Percentiles rank a stretch among this genome's conserved stretches.
phyloP scores from a whole-genome alignment of 1,140 invertebrate genomes.

The Eufriesea mexicana region DNA sequence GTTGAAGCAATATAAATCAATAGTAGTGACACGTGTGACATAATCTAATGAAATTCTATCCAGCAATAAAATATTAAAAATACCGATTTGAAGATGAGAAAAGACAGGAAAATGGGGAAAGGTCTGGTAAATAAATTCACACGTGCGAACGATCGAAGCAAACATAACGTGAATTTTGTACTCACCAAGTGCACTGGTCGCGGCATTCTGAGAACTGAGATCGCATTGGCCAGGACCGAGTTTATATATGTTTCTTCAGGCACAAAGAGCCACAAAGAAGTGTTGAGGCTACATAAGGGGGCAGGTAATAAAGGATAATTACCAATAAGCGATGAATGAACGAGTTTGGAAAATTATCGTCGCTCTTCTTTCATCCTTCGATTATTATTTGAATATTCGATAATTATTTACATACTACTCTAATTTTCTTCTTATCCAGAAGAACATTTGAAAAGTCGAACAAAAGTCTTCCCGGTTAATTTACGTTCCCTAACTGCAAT shows the following conservation, averaged over 20 bases:
- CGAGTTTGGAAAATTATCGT: not conserved
- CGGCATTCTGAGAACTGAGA: conserved; percentile 28
- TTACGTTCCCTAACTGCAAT: no score
- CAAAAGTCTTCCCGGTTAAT: no score
- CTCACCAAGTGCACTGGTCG: conserved; percentile 28
- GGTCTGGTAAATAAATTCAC: not conserved
- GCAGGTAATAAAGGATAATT: not conserved
- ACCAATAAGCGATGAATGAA: not conserved
- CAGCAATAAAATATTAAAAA: no score
- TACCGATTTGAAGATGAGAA: not conserved
- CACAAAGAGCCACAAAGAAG: not conserved
- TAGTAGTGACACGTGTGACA: no score
- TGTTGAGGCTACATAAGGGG: no score
- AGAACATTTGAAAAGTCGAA: no score
- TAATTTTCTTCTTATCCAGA: not conserved
- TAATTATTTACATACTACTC: not conserved
- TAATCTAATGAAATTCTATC: no score
- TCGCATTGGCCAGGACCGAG: not conserved
- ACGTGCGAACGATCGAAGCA: not conserved
- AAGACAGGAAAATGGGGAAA: no score
- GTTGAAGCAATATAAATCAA: no score
- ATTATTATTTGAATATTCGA: not conserved
- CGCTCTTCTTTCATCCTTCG: not conserved
- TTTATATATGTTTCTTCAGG: conserved; percentile 27
- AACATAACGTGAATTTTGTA: not conserved